These are phyloP conservation scores for Fringilla coelebs DNA, from an alignment of 2,797 vertebrate genomes.

Conservation along the genomic window DNA sequence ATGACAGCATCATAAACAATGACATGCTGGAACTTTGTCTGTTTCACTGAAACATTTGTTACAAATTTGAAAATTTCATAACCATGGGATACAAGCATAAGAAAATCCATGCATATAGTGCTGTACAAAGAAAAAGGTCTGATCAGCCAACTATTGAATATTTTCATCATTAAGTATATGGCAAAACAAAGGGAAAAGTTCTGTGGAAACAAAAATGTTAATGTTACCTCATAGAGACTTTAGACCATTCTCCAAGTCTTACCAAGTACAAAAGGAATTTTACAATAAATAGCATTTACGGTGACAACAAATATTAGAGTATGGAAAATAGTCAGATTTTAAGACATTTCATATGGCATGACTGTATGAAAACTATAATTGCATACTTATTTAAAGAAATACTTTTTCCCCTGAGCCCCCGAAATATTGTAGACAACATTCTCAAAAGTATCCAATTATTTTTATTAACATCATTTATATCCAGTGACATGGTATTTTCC, in stretches of 20 bases:
- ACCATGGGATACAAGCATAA: neutral
- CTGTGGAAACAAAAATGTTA: neutral
- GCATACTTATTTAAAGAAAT: neutral
- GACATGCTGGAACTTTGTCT: neutral
- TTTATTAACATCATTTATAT: neutral
- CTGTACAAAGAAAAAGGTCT: neutral
- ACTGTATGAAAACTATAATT: neutral
- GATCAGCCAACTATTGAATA: neutral
- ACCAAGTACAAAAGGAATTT: neutral
- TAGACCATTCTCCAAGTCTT: neutral
- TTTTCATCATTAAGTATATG: neutral
- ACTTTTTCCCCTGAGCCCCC: neutral
- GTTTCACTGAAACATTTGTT: neutral
- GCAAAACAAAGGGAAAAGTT: neutral
- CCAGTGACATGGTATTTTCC: neutral
- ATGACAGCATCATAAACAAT: neutral
- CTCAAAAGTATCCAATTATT: neutral
- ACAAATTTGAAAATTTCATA: neutral
- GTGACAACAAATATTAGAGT: neutral
- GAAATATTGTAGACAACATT: neutral
- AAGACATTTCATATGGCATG: neutral
- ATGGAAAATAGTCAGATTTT: neutral
- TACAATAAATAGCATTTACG: neutral
- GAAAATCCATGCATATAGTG: neutral
- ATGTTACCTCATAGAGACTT: neutral